Percentiles rank a stretch among this genome's conserved stretches.
phyloP scores from a whole-genome alignment of 2,797 vertebrate species.

The Enteromius argenteus region DNA sequence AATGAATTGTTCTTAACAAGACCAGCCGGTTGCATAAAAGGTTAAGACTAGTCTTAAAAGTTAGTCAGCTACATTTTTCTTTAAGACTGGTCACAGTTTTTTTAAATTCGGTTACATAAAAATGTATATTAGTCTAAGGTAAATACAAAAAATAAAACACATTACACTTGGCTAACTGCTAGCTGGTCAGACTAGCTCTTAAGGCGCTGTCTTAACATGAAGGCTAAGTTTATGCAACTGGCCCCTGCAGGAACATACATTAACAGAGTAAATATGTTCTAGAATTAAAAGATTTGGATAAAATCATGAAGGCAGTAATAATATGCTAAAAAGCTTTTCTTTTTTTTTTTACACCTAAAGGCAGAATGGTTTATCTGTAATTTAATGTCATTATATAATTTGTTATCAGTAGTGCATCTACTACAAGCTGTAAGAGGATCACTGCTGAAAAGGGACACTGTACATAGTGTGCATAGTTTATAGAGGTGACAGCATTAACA shows the following conservation, averaged over 20 bases:
- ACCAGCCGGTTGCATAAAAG: too few relatives aligned
- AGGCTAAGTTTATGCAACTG: too few relatives aligned
- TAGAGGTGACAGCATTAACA: slow-evolving; percentile 13
- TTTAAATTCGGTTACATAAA: too few relatives aligned
- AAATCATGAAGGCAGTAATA: background rate
- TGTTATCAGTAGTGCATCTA: slow-evolving; percentile 47
- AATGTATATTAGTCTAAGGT: too few relatives aligned
- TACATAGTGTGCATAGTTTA: slow-evolving; percentile 17
- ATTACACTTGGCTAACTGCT: too few relatives aligned
- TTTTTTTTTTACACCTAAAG: slow-evolving; percentile 31
- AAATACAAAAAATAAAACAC: too few relatives aligned
- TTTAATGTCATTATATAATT: slow-evolving; percentile 52
- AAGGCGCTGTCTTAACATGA: too few relatives aligned
- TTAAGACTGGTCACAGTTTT: too few relatives aligned
- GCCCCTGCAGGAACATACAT: background rate
- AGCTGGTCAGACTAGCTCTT: too few relatives aligned
- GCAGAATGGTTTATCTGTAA: slow-evolving; percentile 28
- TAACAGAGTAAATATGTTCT: background rate
- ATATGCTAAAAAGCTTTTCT: slow-evolving; percentile 26
- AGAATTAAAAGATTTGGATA: background rate
- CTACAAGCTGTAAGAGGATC: slow-evolving; percentile 54
- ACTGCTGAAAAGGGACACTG: slow-evolving; percentile 41
- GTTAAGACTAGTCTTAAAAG: too few relatives aligned
- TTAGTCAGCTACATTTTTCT: too few relatives aligned
- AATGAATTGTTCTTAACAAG: background rate